Evolutionary conservation across 1,140 invertebrate genomes (phyloP).

Genomic region (Parapsyche elsis): DNA sequence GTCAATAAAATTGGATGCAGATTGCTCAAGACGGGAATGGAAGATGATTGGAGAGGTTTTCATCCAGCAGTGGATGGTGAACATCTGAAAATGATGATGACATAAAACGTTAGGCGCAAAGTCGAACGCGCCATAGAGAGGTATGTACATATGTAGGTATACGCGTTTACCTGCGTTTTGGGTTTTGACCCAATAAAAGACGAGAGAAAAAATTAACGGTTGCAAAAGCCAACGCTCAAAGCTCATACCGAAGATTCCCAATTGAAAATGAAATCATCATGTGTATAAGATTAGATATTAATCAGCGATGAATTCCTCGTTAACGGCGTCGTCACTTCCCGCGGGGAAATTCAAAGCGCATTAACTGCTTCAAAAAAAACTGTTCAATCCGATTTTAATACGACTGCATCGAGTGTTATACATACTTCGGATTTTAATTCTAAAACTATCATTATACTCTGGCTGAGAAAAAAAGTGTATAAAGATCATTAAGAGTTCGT

Average conservation of each 20-base stretch:
- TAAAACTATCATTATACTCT: too few species aligned
- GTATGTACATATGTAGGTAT: background rate
- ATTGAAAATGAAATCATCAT: background rate
- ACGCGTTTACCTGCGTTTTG: conserved; percentile 1
- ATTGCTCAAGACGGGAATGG: too few species aligned
- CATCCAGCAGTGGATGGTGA: too few species aligned
- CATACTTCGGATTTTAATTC: background rate
- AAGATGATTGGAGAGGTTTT: too few species aligned
- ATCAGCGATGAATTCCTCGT: background rate
- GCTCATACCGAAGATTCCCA: background rate
- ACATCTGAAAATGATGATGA: too few species aligned
- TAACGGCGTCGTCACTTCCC: background rate
- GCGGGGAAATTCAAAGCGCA: background rate
- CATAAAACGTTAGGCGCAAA: too few species aligned
- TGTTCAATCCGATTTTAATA: background rate
- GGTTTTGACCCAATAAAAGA: conserved; percentile 21
- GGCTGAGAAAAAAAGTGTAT: background rate
- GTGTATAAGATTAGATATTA: background rate
- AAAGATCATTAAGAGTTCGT: conserved; percentile 19
- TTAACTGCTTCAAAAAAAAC: background rate
- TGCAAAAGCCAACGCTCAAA: background rate
- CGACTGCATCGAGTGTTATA: background rate
- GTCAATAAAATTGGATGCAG: too few species aligned
- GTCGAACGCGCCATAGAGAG: too few species aligned
- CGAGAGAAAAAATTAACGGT: background rate